Percentiles rank a stretch among this genome's conserved stretches.
phyloP scores from a whole-genome alignment of 2,113 vertebrate genomes.

The Dipodomys spectabilis region DNA sequence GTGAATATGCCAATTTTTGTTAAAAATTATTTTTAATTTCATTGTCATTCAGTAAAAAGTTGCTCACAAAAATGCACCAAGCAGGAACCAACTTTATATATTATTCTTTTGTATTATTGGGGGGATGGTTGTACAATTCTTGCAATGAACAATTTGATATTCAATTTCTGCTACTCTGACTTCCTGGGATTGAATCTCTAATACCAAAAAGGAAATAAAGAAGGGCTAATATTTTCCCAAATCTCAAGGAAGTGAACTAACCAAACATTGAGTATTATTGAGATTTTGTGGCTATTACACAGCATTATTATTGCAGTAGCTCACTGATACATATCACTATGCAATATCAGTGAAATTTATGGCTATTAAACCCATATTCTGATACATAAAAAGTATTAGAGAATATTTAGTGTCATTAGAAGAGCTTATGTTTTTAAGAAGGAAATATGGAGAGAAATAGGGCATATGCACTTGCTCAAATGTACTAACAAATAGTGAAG shows the following conservation, averaged over 20 bases:
- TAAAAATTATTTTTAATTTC: neutral
- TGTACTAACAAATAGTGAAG: neutral
- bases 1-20: neutral
- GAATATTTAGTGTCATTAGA: neutral
- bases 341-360: neutral
- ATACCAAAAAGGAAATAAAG: neutral
- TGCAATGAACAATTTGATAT: neutral
- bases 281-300: neutral
- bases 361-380: neutral
- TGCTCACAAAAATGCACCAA: neutral
- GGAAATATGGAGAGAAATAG: neutral
- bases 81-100: neutral
- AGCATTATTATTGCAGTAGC: neutral
- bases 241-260: neutral
- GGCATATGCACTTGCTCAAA: neutral
- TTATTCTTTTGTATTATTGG: neutral
- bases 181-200: neutral
- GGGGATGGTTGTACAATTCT: neutral
- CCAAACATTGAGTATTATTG: neutral
- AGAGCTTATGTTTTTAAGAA: neutral
- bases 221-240: neutral
- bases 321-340: neutral
- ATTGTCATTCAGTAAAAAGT: neutral
- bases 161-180: neutral
- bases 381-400: neutral